phyloP scores from a whole-genome alignment of 2,888 invertebrate species.

The Luffia ferchaultella region DNA sequence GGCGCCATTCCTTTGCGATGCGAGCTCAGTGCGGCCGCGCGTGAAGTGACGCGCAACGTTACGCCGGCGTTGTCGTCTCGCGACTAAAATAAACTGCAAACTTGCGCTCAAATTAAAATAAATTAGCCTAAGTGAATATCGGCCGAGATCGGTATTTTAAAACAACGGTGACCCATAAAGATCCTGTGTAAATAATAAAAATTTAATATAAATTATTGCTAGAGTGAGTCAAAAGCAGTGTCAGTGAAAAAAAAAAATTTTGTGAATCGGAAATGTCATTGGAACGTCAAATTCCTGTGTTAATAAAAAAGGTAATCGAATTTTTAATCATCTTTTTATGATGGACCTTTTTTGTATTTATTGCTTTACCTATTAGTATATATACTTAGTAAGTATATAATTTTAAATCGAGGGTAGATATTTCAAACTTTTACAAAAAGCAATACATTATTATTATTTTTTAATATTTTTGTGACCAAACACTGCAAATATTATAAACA shows the following conservation, averaged over 20 bases:
- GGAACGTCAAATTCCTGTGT: conserved; percentile 49
- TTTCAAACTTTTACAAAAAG: too few species aligned
- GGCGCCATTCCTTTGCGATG: conserved; percentile 10
- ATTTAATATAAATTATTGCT: neutral
- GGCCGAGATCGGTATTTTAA: neutral
- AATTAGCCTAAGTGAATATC: neutral
- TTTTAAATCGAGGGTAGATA: too few species aligned
- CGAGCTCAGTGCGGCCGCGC: conserved; percentile 7
- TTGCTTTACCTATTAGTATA: too few species aligned
- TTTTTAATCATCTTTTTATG: neutral
- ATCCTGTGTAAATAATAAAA: neutral
- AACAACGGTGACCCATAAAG: neutral
- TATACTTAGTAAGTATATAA: too few species aligned
- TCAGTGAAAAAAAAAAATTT: neutral
- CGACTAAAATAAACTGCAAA: neutral
- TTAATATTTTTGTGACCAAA: neutral
- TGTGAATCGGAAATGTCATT: conserved; percentile 41
- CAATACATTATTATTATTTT: neutral
- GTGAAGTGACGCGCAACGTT: neutral
- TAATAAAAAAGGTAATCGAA: conserved; percentile 47
- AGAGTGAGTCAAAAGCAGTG: neutral
- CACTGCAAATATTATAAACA: neutral
- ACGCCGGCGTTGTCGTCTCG: neutral
- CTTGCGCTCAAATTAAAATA: neutral
- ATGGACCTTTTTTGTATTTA: neutral